Base-by-base conservation (phyloP, 2,797 vertebrate genomes). In the Halcyon chelicuti region DNA sequence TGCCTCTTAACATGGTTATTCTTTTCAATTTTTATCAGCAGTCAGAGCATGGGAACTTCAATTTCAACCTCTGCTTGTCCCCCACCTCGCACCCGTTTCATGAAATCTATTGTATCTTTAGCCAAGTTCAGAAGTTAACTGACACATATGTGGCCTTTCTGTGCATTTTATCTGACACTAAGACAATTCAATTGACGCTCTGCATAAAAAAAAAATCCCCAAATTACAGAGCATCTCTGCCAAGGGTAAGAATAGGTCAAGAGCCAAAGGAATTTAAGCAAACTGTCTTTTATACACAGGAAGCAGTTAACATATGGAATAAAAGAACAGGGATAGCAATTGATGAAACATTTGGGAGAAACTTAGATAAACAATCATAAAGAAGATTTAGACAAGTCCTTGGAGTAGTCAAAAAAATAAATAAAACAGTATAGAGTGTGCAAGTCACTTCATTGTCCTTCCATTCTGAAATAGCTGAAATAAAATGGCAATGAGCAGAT, bases 351-450 rank as follows among this genome's bases (percentile, higher is more conserved):
- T 95, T 96, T 92, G 92, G 93, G 86, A 94, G 72, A 94, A 94
- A 96, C 88, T 94, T 96, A 96, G 94, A 97, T 96, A 97, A 96
- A 96, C 90, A 96, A 88, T 57, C 81, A 74, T 97, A 94, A 96
- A 94, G 93, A 94, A 95, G 91, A 94, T 92, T 97, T 97, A 95
- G 91, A 93, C 70, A 91, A 92, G 83, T 95, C 70, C 82, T 93
- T 91, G 75, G 65, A 95, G 80, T 86, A 94, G 84, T 92, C 79
- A 95, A 96, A 96, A 96, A 91, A 95, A 94, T 90, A 93, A 97
- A 96, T 87, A 93, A 94, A 95, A 87, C 44, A 82, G 68, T 76
- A 88, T 33, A 76, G 77, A 76, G 35, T 73, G 55, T 78, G 60
- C 66, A 62, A 95, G 92, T 88, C 82, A 89, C 93, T 96, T 94